Evolutionary conservation across 2,888 invertebrate genomes (phyloP), one percentile per base, ranked within the genome.

Genomic region (Willowsia nigromaculata): DNA sequence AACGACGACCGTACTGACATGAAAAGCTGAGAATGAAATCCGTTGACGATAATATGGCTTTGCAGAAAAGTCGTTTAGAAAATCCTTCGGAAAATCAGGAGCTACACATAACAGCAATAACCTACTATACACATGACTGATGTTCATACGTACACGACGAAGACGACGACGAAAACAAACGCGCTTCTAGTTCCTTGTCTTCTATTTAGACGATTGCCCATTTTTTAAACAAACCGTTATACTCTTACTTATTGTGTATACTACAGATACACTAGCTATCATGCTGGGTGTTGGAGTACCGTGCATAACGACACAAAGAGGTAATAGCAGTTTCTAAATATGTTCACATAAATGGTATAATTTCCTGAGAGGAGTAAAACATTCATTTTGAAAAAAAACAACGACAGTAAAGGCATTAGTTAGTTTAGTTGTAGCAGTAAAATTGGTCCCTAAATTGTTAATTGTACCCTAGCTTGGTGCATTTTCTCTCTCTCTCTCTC

Each of bases 31-130:
- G 81, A 82, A 82, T 87, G 33, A 88, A 88, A 89, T 84, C 84
- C 89, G 89, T 89, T 80, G 71, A 85, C 84, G 85, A 89, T 80
- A 22, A 76, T 50, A 76, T 30, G 84, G 89, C 84, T 89, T 89
- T 85, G 85, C 89, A 89, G 76, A 76, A 83, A 83, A 74, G 82
- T 76, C 85, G 56, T 85, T 89, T 68, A 82, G 90, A 85, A 89
- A 86, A 85, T 88, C 88, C 86, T 86, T 85, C 25, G 83, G 83
- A 90, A 62, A 76, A 88, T 80, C 80, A 80, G 80, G 80, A 47
- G 18, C 15, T 25, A 37, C 6, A 6, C 40, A 78, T 74, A 37
- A 15, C 27, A 40, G 15, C 25, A 43, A 3, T 47, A 22, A 27
- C 13, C 25, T 25, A 40, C 25, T 25, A 47, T 40, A 18, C 56